phyloP scores from a whole-genome alignment of 2,797 vertebrate species.

The Euthynnus affinis region DNA sequence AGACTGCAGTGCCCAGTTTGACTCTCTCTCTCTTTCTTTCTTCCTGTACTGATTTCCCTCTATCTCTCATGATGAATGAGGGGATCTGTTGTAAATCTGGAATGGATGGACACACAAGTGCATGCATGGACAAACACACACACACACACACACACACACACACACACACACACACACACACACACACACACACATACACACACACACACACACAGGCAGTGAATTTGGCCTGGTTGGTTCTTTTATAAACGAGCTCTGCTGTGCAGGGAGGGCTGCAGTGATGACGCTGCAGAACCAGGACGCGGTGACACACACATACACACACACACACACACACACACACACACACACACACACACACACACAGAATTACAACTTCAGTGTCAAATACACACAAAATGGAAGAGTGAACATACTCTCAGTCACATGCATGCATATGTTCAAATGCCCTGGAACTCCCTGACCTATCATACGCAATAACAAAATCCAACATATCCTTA shows the following conservation, averaged over 20 bases:
- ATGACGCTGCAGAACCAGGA: slow-evolving; percentile 75
- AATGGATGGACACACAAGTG: slow-evolving; percentile 52
- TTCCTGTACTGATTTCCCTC: slow-evolving; percentile 29
- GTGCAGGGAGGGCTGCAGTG: slow-evolving; percentile 71
- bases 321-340: slow-evolving; percentile 3
- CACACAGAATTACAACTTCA: no score
- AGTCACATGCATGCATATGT: slow-evolving; percentile 3
- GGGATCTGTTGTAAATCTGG: slow-evolving; percentile 69
- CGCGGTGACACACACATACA: not conserved
- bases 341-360: not conserved
- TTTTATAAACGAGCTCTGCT: slow-evolving; percentile 78
- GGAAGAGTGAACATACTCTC: not conserved
- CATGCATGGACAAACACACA: slow-evolving; percentile 26
- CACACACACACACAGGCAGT: slow-evolving; percentile 5
- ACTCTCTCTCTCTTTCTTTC: slow-evolving; percentile 7
- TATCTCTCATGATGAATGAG: slow-evolving; percentile 68
- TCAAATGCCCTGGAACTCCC: slow-evolving; percentile 2
- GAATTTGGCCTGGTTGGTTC: slow-evolving; percentile 68
- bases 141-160: slow-evolving; percentile 19
- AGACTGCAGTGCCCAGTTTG: slow-evolving; percentile 10
- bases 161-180: slow-evolving; percentile 19
- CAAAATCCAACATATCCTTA: not conserved
- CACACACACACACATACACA: slow-evolving; percentile 13
- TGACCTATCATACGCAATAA: not conserved
- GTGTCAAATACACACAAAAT: not conserved